These are phyloP conservation scores for Brachionus plicatilis DNA, from an alignment of 1,140 invertebrate genomes.

Conservation along the genomic window DNA sequence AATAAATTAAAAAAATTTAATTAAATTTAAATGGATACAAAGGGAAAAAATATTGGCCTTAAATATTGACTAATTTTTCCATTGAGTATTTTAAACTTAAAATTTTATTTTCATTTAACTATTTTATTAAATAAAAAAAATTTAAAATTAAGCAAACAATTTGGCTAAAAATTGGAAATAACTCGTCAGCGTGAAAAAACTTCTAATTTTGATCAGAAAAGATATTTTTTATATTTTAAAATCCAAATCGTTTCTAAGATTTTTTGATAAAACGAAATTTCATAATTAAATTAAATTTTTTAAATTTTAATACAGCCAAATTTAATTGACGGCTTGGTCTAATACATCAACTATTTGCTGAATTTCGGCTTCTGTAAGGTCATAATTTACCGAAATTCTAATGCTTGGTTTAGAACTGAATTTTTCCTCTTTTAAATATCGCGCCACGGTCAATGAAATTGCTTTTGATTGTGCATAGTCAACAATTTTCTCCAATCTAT, in stretches of 20 bases:
- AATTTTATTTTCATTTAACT: background rate
- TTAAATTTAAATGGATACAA: no score
- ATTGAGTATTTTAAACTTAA: background rate
- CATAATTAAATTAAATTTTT: background rate
- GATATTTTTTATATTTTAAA: background rate
- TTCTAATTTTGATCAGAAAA: background rate
- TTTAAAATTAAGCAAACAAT: background rate
- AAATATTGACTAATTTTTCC: no score
- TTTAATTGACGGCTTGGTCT: background rate
- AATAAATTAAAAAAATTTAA: no score
- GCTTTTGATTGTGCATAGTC: conserved; percentile 29
- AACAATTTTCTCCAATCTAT: conserved; percentile 35
- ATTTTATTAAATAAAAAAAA: background rate
- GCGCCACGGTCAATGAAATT: conserved; percentile 18
- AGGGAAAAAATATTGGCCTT: no score
- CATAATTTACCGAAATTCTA: conserved; percentile 24
- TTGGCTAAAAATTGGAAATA: background rate
- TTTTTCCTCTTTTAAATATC: conserved; percentile 39
- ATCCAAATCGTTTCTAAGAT: background rate
- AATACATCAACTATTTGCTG: background rate
- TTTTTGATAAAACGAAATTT: background rate
- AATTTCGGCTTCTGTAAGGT: conserved; percentile 1
- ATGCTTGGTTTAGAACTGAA: conserved; percentile 21
- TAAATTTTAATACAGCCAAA: background rate
- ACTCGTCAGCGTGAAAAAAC: background rate